Evolutionary conservation across 2,113 vertebrate species (phyloP), one percentile per base, ranked within the genome.

Genomic region (Oncorhynchus gorbuscha): DNA sequence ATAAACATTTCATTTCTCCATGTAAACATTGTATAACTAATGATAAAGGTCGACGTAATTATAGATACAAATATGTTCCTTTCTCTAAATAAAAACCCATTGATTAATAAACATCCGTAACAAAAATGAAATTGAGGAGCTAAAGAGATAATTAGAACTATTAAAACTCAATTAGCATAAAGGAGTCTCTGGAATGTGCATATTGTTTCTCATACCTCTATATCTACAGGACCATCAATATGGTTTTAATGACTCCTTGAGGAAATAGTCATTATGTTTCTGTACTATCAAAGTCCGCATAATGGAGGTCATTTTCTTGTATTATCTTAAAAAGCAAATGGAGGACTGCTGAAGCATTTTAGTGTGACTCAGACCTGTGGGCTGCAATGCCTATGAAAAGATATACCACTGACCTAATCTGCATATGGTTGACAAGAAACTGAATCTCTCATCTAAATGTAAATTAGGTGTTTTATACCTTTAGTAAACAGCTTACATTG

Each of bases 361-460:
- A 71, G 16, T 79, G 69, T 73, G 32, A 68, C 69, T 77, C 32
- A 81, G 76, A 90, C 84, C 86, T 90, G 87, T 88, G 89, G 86
- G 77, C 79, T 81, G 78, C 85, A 83, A 84, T 80, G 85, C 84
- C 74, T 86, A 82, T 78, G 79, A 81, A 91, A 90, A 91, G 86
- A 84, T 87, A 83, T 82, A 55, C 87, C 86, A 91, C 88, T 80
- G 82, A 80, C 83, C 88, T 87, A 83, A 93, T 93, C 89, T 91
- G 87, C 85, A 89, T 76, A 88, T 64, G 75, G 81, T 84, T 91
- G 89, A 90, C 88, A 90, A 89, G 82, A 87, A 91, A 87, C 83
- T 90, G 88, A 92, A 89, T 92, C 86, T 84, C 86, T 91, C 88
- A 93, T 94, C 92, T 94, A 94, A 92, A 93, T 93, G 92, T 91